These are phyloP conservation scores for Cataglyphis albicans DNA, from an alignment of 2,888 invertebrate species.

Conservation along the genomic window DNA sequence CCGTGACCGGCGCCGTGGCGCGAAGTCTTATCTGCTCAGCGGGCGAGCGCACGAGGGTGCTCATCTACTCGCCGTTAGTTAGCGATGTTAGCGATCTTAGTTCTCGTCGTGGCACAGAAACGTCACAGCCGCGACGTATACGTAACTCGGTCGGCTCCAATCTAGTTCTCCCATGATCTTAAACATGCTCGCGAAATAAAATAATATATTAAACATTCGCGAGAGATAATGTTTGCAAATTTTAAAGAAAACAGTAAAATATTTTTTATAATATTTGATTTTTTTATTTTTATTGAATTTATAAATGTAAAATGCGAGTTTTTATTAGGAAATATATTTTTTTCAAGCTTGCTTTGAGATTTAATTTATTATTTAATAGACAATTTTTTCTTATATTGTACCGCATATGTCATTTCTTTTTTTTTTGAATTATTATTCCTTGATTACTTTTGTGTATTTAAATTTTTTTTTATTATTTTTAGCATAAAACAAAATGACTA, in stretches of 20 bases:
- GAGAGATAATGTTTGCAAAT: neutral
- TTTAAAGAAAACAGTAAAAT: neutral
- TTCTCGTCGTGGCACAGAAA: slow-evolving; percentile 48
- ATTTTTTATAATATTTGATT: neutral
- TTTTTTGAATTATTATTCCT: neutral
- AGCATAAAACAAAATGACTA: neutral
- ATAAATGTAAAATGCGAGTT: neutral
- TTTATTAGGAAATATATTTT: neutral
- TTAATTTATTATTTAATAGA: neutral
- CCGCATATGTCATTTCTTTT: neutral
- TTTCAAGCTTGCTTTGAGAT: neutral
- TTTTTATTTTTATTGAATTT: neutral
- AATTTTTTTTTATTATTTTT: neutral
- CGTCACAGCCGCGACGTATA: slow-evolving; percentile 50
- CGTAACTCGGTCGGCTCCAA: slow-evolving; percentile 31
- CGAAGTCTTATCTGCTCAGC: slow-evolving; percentile 78
- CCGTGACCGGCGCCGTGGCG: slow-evolving; percentile 70
- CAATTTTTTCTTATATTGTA: neutral
- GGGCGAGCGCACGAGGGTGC: slow-evolving; percentile 74
- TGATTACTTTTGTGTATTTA: neutral
- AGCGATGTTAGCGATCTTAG: slow-evolving; percentile 53
- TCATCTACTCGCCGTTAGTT: slow-evolving; percentile 69
- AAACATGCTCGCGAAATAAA: slow-evolving; percentile 21
- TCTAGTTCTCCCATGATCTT: neutral
- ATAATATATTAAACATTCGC: neutral